These are phyloP conservation scores for Apostichopus parvimensis DNA, from an alignment of 35 echinoderm and acorn worm species.

Conservation along the genomic window DNA sequence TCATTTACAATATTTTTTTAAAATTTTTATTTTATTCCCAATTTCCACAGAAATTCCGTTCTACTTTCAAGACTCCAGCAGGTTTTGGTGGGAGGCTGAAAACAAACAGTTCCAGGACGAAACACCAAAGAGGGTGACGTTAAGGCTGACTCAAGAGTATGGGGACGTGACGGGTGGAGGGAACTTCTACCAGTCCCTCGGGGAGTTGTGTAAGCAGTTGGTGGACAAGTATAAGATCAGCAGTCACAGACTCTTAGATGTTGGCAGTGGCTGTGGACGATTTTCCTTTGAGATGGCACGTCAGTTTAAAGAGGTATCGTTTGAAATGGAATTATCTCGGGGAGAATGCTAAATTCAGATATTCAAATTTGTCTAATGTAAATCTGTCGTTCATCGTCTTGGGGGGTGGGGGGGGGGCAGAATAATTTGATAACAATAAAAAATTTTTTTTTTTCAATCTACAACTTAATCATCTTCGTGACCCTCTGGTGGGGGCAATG, in stretches of 20 bases:
- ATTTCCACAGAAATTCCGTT: not conserved
- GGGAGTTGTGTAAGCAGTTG: constrained; percentile 11
- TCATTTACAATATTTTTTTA: not conserved
- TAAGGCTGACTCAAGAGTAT: constrained; percentile 55
- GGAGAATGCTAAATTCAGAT: too few relatives aligned
- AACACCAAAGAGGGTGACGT: not conserved
- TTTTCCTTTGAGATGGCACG: constrained; percentile 72
- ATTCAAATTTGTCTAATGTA: too few relatives aligned
- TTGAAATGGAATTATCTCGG: too few relatives aligned
- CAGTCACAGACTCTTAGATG: constrained; percentile 25
- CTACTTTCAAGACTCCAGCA: constrained; percentile 7
- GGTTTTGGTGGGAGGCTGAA: constrained; percentile 35
- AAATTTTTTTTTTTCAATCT: too few relatives aligned
- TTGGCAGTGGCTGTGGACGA: constrained; percentile 77
- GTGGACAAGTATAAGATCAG: constrained; percentile 43
- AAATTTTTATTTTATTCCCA: not conserved
- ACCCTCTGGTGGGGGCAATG: too few relatives aligned
- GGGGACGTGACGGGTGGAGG: not conserved
- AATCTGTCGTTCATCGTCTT: too few relatives aligned
- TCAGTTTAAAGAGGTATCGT: constrained; percentile 55
- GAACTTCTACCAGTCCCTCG: constrained; percentile 53
- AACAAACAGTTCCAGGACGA: constrained; percentile 70
- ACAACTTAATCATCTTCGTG: too few relatives aligned
- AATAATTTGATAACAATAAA: too few relatives aligned
- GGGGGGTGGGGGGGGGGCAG: too few relatives aligned